Conservation (phyloP, 2,888 invertebrate species). For the Cecidostiba fungosa region DNA sequence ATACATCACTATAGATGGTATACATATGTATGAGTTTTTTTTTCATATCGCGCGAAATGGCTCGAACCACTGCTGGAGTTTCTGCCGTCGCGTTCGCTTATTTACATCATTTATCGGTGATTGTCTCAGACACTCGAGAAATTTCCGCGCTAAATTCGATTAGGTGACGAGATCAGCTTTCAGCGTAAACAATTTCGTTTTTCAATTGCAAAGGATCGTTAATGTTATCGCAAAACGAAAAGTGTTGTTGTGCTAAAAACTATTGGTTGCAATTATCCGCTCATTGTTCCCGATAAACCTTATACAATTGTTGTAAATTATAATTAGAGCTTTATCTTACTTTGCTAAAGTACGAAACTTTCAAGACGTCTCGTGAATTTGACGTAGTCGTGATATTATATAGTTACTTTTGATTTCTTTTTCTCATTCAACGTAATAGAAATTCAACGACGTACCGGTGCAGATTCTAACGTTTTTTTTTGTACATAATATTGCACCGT, state of each 20-base stretch:
- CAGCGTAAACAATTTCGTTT: not conserved
- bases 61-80: conserved; percentile 25
- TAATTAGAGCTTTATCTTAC: not conserved
- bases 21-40: conserved; percentile 56
- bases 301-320: conserved; percentile 3
- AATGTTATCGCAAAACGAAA: not conserved
- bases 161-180: conserved; percentile 43
- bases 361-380: not conserved
- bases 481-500: conserved; percentile 57
- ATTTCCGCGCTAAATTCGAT: conserved; percentile 39
- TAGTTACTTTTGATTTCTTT: not conserved
- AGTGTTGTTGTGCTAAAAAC: not conserved
- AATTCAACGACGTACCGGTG: conserved; percentile 34
- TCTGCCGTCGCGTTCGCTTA: conserved; percentile 61
- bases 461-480: conserved; percentile 35
- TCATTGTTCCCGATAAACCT: conserved; percentile 28
- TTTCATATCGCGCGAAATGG: conserved; percentile 17
- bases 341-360: conserved; percentile 12
- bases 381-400: conserved; percentile 14
- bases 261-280: not conserved
- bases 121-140: conserved; percentile 65
- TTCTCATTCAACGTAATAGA: conserved; percentile 27
- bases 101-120: conserved; percentile 64
- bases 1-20: conserved; percentile 51
- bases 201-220: not conserved